These are phyloP conservation scores for Sarcoramphus papa DNA, from an alignment of 2,797 vertebrate genomes.

Conservation along the genomic window DNA sequence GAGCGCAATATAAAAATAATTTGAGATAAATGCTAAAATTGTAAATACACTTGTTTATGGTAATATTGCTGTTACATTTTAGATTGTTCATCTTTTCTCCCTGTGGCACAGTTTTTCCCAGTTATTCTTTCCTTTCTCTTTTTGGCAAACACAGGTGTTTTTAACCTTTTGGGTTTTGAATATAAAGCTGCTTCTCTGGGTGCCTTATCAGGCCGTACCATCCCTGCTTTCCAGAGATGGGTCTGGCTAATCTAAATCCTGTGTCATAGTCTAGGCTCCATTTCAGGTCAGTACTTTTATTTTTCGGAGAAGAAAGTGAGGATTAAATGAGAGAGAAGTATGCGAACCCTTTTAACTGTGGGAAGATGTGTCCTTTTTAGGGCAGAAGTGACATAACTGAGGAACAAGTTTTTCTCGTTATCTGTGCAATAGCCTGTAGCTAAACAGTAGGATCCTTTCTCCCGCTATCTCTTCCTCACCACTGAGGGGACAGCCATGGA, in stretches of 20 bases:
- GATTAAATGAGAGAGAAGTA: background rate
- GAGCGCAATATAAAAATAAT: background rate
- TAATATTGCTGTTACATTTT: background rate
- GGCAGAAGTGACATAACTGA: background rate
- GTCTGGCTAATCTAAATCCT: background rate
- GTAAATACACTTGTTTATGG: background rate
- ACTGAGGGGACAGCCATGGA: background rate
- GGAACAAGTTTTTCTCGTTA: background rate
- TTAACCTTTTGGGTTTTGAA: background rate
- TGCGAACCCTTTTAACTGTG: background rate
- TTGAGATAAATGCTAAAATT: background rate
- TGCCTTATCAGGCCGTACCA: background rate
- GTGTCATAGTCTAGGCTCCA: background rate
- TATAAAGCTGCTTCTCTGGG: background rate
- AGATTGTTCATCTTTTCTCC: background rate
- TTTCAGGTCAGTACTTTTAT: background rate
- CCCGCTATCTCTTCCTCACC: background rate
- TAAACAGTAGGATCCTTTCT: background rate
- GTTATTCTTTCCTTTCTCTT: background rate
- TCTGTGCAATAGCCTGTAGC: background rate
- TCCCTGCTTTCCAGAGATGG: background rate
- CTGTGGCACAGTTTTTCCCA: background rate
- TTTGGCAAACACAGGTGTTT: background rate
- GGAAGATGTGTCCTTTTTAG: background rate
- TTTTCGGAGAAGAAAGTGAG: background rate